Percentiles rank a stretch among this genome's conserved stretches.
These are phyloP conservation scores for Agrotis exclamationis DNA, from an alignment of 2,888 invertebrate genomes.

Conservation along the genomic window DNA sequence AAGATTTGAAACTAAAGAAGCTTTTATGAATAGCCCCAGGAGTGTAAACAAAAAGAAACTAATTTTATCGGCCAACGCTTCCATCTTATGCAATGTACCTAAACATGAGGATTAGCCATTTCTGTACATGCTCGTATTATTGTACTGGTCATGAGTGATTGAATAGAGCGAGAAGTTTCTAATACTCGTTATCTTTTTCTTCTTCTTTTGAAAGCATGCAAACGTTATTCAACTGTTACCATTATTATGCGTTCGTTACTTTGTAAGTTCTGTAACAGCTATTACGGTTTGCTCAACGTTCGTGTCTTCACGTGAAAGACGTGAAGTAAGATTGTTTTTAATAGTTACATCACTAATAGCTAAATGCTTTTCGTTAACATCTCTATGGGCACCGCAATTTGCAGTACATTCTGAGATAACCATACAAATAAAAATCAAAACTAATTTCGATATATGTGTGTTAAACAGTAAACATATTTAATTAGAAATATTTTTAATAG, in stretches of 20 bases:
- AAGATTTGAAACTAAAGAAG: slow-evolving; percentile 27
- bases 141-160: slow-evolving; percentile 61
- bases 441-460: background rate
- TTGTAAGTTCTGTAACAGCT: slow-evolving; percentile 53
- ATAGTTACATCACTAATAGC: slow-evolving; percentile 39
- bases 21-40: slow-evolving; percentile 29
- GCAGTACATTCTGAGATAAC: slow-evolving; percentile 1
- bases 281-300: slow-evolving; percentile 47
- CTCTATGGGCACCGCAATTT: background rate
- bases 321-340: slow-evolving; percentile 39
- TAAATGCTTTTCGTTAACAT: slow-evolving; percentile 19
- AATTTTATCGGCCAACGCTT: slow-evolving; percentile 49
- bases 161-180: slow-evolving; percentile 63
- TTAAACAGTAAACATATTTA: background rate
- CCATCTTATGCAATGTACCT: slow-evolving; percentile 54
- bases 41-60: slow-evolving; percentile 51
- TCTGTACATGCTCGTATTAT: too few relatives aligned
- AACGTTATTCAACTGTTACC: slow-evolving; percentile 58
- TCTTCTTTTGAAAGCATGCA: slow-evolving; percentile 49
- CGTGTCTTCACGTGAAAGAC: slow-evolving; percentile 35
- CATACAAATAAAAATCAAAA: background rate
- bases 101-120: slow-evolving; percentile 53
- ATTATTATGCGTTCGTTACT: slow-evolving; percentile 51
- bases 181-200: slow-evolving; percentile 48
- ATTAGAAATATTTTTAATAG: background rate